Evolutionary conservation across 2,888 invertebrate species (phyloP).

Genomic region (Eristalinus sepulchralis): DNA sequence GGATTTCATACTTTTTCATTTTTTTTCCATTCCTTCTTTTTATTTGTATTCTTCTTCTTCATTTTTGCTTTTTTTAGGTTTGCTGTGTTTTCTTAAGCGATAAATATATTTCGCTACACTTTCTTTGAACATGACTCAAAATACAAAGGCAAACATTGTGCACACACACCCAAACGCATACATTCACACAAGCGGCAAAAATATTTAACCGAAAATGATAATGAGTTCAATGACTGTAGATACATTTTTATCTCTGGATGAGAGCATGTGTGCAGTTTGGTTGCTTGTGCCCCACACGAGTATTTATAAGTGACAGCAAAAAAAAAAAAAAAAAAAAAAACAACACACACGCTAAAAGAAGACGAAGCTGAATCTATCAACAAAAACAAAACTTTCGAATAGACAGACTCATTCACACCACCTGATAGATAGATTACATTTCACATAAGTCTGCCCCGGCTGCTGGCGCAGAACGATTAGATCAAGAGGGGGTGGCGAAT

Average conservation of each 20-base stretch:
- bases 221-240: slow-evolving; percentile 70
- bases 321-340: background rate
- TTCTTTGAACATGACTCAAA: slow-evolving; percentile 19
- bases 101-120: slow-evolving; percentile 42
- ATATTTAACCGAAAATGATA: slow-evolving; percentile 50
- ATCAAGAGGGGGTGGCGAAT: background rate
- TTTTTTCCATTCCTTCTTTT: background rate
- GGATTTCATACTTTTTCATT: background rate
- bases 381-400: slow-evolving; percentile 7
- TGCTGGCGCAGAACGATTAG: background rate
- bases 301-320: background rate
- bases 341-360: background rate
- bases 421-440: slow-evolving; percentile 13
- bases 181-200: background rate
- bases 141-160: slow-evolving; percentile 23
- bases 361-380: background rate
- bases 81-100: slow-evolving; percentile 1
- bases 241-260: slow-evolving; percentile 53
- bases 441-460: background rate
- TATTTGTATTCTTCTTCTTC: background rate
- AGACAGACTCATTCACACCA: slow-evolving; percentile 25
- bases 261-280: slow-evolving; percentile 35
- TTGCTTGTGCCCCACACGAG: slow-evolving; percentile 30
- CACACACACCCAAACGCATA: slow-evolving; percentile 1
- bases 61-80: background rate